phyloP scores from a whole-genome alignment of 2,113 vertebrate genomes.

The Thunnus thynnus region DNA sequence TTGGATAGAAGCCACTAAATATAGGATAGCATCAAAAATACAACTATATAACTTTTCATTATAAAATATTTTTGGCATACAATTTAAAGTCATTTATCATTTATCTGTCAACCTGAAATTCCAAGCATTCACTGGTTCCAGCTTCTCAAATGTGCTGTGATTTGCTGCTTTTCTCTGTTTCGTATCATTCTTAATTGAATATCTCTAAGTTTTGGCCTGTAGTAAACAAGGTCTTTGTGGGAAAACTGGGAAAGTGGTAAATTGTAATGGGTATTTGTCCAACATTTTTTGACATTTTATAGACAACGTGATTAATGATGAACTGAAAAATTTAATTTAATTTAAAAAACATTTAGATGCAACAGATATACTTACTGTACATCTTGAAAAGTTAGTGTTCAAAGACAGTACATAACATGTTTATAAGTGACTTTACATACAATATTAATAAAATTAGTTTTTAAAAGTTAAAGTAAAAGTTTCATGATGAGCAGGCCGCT shows the following conservation, averaged over 20 bases:
- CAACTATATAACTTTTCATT: not conserved
- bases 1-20: not conserved
- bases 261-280: no score
- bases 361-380: not conserved
- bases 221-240: no score
- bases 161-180: not conserved
- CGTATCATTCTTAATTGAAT: not conserved
- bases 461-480: slow-evolving; percentile 22
- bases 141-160: not conserved
- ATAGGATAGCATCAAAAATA: not conserved
- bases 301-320: not conserved
- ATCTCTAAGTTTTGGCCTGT: not conserved
- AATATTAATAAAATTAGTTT: slow-evolving; percentile 9
- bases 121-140: not conserved
- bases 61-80: not conserved
- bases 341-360: not conserved
- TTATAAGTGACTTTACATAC: not conserved
- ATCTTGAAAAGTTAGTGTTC: not conserved
- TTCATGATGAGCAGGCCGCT: slow-evolving; percentile 33
- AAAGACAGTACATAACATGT: not conserved
- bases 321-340: not conserved
- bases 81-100: not conserved
- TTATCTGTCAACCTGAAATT: not conserved
- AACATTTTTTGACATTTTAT: not conserved
- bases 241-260: no score